These are phyloP conservation scores for Andrena fulva DNA, from an alignment of 2,888 invertebrate genomes.

Conservation along the genomic window DNA sequence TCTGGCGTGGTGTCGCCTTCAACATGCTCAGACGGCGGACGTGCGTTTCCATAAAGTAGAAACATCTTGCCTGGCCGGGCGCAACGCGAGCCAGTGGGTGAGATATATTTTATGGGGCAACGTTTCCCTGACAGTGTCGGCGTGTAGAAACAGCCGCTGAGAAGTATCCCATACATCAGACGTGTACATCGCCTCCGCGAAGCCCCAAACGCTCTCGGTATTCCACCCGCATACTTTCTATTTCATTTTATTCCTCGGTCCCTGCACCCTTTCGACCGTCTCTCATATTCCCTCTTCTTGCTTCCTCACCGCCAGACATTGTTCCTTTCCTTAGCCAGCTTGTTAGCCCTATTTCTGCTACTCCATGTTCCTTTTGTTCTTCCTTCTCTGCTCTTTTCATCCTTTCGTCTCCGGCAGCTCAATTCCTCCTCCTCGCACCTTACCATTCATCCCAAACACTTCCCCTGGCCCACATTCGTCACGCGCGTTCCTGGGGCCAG, in stretches of 20 bases:
- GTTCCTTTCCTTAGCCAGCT: neutral
- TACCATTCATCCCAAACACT: slow-evolving; percentile 71
- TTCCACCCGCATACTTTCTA: slow-evolving; percentile 37
- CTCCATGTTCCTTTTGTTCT: neutral
- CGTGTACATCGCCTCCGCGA: slow-evolving; percentile 55
- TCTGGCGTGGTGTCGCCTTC: slow-evolving; percentile 49
- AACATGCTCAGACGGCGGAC: slow-evolving; percentile 39
- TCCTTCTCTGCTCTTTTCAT: neutral
- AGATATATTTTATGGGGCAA: slow-evolving; percentile 79
- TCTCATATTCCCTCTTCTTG: slow-evolving; percentile 8
- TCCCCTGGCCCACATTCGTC: neutral
- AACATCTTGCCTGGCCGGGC: slow-evolving; percentile 71
- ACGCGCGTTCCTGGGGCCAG: neutral
- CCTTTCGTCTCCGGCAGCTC: neutral
- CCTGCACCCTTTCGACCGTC: neutral
- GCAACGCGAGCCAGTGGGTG: slow-evolving; percentile 69
- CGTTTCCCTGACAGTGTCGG: slow-evolving; percentile 75
- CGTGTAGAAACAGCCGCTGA: slow-evolving; percentile 68
- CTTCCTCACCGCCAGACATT: neutral
- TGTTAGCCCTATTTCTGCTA: neutral
- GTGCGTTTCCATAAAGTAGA: slow-evolving; percentile 73
- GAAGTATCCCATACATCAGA: slow-evolving; percentile 76
- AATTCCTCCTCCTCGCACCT: neutral
- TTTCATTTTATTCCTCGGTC: slow-evolving; percentile 36
- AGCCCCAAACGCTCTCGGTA: slow-evolving; percentile 30